Evolutionary conservation across 2,888 invertebrate genomes (phyloP), one percentile per base, ranked within the genome.

Genomic region (Myathropa florea): DNA sequence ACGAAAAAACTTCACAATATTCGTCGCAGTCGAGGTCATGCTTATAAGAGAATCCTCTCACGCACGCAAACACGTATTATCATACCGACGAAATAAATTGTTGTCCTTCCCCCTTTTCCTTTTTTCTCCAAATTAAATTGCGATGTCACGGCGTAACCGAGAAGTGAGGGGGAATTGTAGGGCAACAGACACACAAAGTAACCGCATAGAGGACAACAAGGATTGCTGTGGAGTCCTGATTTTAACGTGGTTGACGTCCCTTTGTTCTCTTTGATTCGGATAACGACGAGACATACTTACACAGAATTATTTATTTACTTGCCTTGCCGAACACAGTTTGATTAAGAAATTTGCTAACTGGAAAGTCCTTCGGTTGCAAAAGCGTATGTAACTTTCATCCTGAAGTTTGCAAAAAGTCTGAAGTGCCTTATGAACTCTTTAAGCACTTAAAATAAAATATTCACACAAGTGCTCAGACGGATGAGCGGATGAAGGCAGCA

Each of bases 61-160:
- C 71, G 71, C 78, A 71, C 70, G 70, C 53, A 70, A 64, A 71
- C 63, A 70, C 24, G 63, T 71, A 78, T 71, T 78, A 78, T 64
- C 78, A 78, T 78, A 64, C 57, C 36, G 59, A 57, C 57, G 33
- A 57, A 63, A 61, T 55, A 59, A 72, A 55, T 57, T 57, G 63
- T 63, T 64, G 63, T 63, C 59, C 4, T 61, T 70, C 30, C 3
- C 39, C 26, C 57, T 60, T 36, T 26, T 30, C 6, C 33, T 24
- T 53, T 60, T 33, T 36, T 4, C 39, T 4, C 39, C 39, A 39
- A 78, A 64, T 39, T 57, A 23, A 78, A 78, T 70, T 64, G 18
- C 63, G 21, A 63, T 59, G 78, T 39, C 60, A 24, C 78, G 28
- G 18, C 46, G 46, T 4, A 76, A 10, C 23, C 12, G 23, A 65